Evolutionary conservation across 2,888 invertebrate genomes (phyloP).

Genomic region (Sisyra nigra): DNA sequence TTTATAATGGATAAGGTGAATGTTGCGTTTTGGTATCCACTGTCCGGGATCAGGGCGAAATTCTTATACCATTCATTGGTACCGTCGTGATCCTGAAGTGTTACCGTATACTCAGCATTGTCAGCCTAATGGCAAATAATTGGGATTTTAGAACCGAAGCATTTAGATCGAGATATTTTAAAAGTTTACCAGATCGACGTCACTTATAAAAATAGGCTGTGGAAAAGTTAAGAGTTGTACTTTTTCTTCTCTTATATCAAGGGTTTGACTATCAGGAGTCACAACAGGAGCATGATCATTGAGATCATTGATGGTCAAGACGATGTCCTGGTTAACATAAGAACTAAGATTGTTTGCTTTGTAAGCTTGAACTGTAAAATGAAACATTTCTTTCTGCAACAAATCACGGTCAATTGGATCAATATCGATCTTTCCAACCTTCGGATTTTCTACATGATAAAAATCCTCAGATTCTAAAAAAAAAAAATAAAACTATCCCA

Average conservation of each 20-base stretch:
- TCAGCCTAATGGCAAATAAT: slow-evolving; percentile 28
- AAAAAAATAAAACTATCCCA: slow-evolving; percentile 5
- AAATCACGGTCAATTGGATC: slow-evolving; percentile 24
- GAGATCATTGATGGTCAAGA: slow-evolving; percentile 31
- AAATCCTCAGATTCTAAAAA: slow-evolving; percentile 19
- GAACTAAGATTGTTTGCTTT: slow-evolving; percentile 18
- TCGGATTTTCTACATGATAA: slow-evolving; percentile 13
- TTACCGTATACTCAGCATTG: slow-evolving; percentile 38
- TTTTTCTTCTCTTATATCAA: slow-evolving; percentile 4
- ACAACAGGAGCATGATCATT: slow-evolving; percentile 51
- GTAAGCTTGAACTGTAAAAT: slow-evolving; percentile 21
- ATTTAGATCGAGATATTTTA: slow-evolving; percentile 5
- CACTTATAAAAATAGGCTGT: slow-evolving; percentile 21
- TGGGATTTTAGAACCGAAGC: too few species aligned
- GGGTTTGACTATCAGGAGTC: neutral
- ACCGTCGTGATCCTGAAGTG: slow-evolving; percentile 20
- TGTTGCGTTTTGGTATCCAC: slow-evolving; percentile 39
- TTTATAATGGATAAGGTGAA: slow-evolving; percentile 40
- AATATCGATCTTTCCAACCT: slow-evolving; percentile 20
- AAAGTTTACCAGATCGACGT: slow-evolving; percentile 32
- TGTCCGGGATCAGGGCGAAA: slow-evolving; percentile 40
- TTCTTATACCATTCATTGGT: slow-evolving; percentile 25
- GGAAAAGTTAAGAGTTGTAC: neutral
- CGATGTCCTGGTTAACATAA: slow-evolving; percentile 15
- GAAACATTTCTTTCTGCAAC: slow-evolving; percentile 16